Evolutionary conservation across 2,888 invertebrate genomes (phyloP).

Genomic region (Desoria tigrina): DNA sequence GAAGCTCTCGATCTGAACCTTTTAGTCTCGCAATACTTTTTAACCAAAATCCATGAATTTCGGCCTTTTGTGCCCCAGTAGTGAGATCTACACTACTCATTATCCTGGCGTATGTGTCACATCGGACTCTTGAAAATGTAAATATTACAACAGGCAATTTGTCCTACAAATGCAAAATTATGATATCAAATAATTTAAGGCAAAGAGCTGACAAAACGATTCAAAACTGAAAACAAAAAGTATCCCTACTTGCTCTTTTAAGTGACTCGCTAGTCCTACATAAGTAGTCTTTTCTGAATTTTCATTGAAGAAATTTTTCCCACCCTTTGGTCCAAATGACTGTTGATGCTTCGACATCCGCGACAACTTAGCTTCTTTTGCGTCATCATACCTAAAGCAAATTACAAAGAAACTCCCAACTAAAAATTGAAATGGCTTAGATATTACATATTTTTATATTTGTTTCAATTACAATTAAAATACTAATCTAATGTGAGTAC

Average conservation of each 20-base stretch:
- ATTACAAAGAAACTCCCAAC: too few relatives aligned
- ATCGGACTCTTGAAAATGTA: slow-evolving; percentile 83
- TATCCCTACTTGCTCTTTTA: slow-evolving; percentile 66
- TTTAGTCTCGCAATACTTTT: slow-evolving; percentile 79
- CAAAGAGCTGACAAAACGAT: not conserved
- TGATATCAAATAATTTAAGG: slow-evolving; percentile 12
- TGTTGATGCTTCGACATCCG: slow-evolving; percentile 46
- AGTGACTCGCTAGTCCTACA: slow-evolving; percentile 78
- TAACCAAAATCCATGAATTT: slow-evolving; percentile 82
- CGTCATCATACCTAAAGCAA: slow-evolving; percentile 47
- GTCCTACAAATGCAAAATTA: slow-evolving; percentile 59
- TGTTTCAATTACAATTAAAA: too few relatives aligned
- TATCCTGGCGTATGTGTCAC: slow-evolving; percentile 69
- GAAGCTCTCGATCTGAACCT: slow-evolving; percentile 80
- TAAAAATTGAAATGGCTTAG: too few relatives aligned
- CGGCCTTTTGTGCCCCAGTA: slow-evolving; percentile 77
- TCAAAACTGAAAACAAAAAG: too few relatives aligned
- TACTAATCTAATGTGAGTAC: slow-evolving; percentile 47
- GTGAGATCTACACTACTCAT: slow-evolving; percentile 69
- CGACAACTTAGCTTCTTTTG: slow-evolving; percentile 45
- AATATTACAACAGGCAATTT: slow-evolving; percentile 93
- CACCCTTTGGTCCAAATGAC: slow-evolving; percentile 46
- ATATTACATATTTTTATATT: too few relatives aligned
- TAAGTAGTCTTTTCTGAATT: slow-evolving; percentile 81
- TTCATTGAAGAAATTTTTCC: slow-evolving; percentile 40